Evolutionary conservation across 2,113 vertebrate genomes (phyloP), one percentile per base, ranked within the genome.

Genomic region (Notarius lentiginosus): DNA sequence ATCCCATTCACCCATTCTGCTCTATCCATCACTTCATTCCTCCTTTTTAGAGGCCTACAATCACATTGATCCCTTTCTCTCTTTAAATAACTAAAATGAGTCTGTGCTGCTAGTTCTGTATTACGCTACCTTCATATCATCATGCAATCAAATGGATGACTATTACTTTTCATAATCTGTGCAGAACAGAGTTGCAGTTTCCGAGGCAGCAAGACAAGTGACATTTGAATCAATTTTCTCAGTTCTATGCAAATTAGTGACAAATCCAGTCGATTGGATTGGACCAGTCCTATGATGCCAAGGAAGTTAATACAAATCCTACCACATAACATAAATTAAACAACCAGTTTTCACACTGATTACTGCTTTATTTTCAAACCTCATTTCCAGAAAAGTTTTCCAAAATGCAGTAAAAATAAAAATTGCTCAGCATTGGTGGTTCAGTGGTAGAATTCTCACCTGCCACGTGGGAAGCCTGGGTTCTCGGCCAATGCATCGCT

Each of bases 11-110:
- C 63, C 56, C 75, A 66, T 41, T 79, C 80, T 76, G 82, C 84
- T 86, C 79, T 63, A 89, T 70, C 84, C 84, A 89, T 86, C 89
- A 84, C 83, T 86, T 89, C 47, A 75, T 83, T 86, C 41, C 84
- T 88, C 63, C 66, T 81, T 80, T 84, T 84, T 27, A 83, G 60
- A 83, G 53, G 47, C 34, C 53, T 72, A 49, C 53, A 76, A 30
- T 86, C 84, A 49, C 77, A 87, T 81, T 88, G 83, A 89, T 90
- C 73, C 72, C 20, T 24, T 47, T 72, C 80, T 51, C 17, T 70
- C 85, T 88, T 87, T 72, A 89, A 84, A 85, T 73, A 86, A 75
- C 76, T 55, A 51, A 83, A 81, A 84, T 82, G 51, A 88, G 84
- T 68, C 73, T 83, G 22, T 76, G 11, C 20, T 7, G 49, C 53